Base-by-base conservation (phyloP, 2,888 invertebrate species). In the Chloroclystis v-ata region DNA sequence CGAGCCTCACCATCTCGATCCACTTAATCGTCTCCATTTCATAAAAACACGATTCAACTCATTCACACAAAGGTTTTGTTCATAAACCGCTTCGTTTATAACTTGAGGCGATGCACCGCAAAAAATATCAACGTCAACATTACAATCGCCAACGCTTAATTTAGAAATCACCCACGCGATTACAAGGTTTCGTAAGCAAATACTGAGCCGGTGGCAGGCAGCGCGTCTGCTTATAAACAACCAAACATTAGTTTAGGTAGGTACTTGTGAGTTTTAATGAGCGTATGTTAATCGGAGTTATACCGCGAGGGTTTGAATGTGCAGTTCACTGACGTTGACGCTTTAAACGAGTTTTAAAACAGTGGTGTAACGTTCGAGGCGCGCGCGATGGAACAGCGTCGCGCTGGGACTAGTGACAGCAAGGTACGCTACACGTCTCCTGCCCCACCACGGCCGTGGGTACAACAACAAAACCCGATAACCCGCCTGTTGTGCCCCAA, bases 1-100 rank as follows among this genome's bases (percentile, higher is more conserved):
- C 82, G 54, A 85, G 77, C 51, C 77, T 77, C 66, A 85, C 84
- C 86, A 86, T 84, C 62, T 85, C 86, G 72, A 84, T 83, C 78
- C 80, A 85, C 69, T 84, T 85, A 69, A 85, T 78, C 65, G 83
- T 78, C 71, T 84, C 82, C 84, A 85, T 86, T 66, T 69, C 65
- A 55, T 45, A n/a, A 52, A 62, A 60, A 59, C 57, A 61, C 57
- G 5, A 20, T 63, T 59, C 56, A 56, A 61, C 61, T 48, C 54
- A 66, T 58, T 55, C 55, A 63, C 61, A 61, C 60, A 61, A 68
- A 52, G 38, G 35, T 42, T 41, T 49, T 33, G 29, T 55, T 42
- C 16, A 40, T 47, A 55, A 52, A 47, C 44, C 50, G 53, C 53
- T 53, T 56, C 56, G 58, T 57, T 56, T 57, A 59, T 49, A 54